A percentile compares a stretch with the other conserved stretches of the same genome.
These are phyloP conservation scores for Acleris literana DNA, from an alignment of 2,888 invertebrate species.

Conservation along the genomic window DNA sequence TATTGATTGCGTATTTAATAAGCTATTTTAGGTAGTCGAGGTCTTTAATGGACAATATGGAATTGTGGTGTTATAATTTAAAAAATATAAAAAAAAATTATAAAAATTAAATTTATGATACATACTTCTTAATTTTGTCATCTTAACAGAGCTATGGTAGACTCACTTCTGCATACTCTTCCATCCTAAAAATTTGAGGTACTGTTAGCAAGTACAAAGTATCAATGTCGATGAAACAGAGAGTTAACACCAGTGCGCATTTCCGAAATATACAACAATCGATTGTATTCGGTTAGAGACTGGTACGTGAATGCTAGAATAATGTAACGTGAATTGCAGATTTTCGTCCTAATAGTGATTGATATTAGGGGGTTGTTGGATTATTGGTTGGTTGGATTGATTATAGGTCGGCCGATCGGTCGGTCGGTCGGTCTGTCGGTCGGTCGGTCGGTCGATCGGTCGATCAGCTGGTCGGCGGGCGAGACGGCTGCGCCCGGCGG, in stretches of 20 bases:
- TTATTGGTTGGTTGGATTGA: constrained; percentile 23
- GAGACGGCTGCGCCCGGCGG: constrained; percentile 12
- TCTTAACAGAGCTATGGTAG: constrained; percentile 38
- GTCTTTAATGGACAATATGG: constrained; percentile 66
- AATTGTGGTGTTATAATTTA: constrained; percentile 71
- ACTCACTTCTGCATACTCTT: constrained; percentile 51
- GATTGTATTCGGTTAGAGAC: constrained; percentile 43
- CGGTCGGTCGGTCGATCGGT: too few relatives aligned
- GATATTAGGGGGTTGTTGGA: constrained; percentile 41
- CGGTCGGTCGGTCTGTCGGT: constrained; percentile 1
- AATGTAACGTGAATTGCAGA: constrained; percentile 57
- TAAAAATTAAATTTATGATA: constrained; percentile 48
- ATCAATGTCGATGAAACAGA: constrained; percentile 53
- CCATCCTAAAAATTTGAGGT: constrained; percentile 35
- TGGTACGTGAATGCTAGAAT: constrained; percentile 42
- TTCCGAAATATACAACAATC: constrained; percentile 45
- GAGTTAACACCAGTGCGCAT: constrained; percentile 47
- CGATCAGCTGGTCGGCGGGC: not conserved
- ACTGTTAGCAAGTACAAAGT: constrained; percentile 67
- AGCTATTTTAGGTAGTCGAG: constrained; percentile 40
- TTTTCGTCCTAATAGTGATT: constrained; percentile 48
- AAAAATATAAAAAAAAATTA: constrained; percentile 52
- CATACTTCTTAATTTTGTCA: constrained; percentile 41
- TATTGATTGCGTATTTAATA: constrained; percentile 37
- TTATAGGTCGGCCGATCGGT: too few relatives aligned